Evolutionary conservation across 2,797 vertebrate genomes (phyloP).

Genomic region (Onychomys arenicola): DNA sequence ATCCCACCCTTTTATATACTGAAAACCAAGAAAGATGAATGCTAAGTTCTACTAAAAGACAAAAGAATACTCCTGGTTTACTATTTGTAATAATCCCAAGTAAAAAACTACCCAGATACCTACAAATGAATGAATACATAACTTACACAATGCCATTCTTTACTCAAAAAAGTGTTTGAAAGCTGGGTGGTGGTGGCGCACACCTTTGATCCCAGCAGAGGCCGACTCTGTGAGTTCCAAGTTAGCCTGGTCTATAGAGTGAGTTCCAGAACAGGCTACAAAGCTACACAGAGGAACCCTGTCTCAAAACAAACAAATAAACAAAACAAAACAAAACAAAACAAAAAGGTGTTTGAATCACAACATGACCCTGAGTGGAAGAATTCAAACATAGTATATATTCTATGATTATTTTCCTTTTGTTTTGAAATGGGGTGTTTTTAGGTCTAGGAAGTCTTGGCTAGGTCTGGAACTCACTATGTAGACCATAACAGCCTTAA

Average conservation of each 20-base stretch:
- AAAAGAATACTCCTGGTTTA: neutral
- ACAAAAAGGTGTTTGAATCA: slow-evolving; percentile 5
- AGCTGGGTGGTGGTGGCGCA: too few species aligned
- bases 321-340: too few species aligned
- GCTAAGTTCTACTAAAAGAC: neutral
- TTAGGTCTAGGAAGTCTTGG: neutral
- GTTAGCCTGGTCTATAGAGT: too few species aligned
- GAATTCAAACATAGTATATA: slow-evolving; percentile 40
- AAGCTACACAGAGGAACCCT: too few species aligned
- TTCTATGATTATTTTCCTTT: neutral
- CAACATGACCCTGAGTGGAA: neutral
- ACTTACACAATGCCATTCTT: slow-evolving; percentile 4
- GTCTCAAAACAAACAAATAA: too few species aligned
- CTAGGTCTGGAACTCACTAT: neutral
- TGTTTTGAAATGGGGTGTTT: neutral
- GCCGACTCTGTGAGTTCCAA: too few species aligned
- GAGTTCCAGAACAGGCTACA: too few species aligned
- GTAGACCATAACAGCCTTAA: neutral
- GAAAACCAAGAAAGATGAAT: slow-evolving; percentile 7
- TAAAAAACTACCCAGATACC: neutral
- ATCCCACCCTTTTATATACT: neutral
- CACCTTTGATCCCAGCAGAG: too few species aligned
- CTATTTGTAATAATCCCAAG: neutral
- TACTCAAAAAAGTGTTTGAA: slow-evolving; percentile 14
- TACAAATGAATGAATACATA: neutral